phyloP scores from a whole-genome alignment of 2,113 vertebrate species.

The Sarotherodon lohbergeri region DNA sequence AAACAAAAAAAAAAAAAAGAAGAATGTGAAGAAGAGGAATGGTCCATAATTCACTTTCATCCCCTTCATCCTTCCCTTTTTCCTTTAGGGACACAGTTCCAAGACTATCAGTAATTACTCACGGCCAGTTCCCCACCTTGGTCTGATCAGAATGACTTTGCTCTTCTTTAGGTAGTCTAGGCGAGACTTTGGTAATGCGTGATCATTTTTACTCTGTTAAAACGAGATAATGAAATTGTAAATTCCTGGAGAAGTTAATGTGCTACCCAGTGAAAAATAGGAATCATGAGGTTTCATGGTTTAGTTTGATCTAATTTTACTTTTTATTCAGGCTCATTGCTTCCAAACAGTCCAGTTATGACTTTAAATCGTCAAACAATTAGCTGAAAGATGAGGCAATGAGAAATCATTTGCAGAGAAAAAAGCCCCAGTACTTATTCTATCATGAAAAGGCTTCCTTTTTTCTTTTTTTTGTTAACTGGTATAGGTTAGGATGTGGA shows the following conservation, averaged over 20 bases:
- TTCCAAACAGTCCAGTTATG: background rate
- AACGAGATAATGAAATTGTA: background rate
- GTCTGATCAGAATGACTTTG: background rate
- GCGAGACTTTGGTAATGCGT: background rate
- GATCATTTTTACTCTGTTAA: background rate
- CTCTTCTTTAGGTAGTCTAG: background rate
- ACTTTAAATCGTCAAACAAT: background rate
- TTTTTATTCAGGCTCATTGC: background rate
- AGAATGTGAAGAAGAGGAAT: constrained; percentile 50
- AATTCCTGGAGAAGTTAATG: background rate
- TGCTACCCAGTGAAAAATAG: background rate
- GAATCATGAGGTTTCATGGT: background rate
- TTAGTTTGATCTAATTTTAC: background rate
- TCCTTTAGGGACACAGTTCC: constrained; percentile 5
- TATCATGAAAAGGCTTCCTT: background rate
- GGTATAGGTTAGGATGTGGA: background rate
- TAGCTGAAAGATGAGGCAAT: background rate
- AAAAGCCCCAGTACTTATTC: background rate
- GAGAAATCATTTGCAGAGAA: background rate
- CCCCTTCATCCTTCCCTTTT: background rate
- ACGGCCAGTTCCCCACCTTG: background rate
- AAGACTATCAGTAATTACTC: constrained; percentile 30
- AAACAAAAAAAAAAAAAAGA: background rate
- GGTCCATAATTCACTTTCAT: constrained; percentile 16
- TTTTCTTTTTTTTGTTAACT: background rate